These are phyloP conservation scores for Drosophila pegasa DNA, from an alignment of 2,888 invertebrate species.

Conservation along the genomic window DNA sequence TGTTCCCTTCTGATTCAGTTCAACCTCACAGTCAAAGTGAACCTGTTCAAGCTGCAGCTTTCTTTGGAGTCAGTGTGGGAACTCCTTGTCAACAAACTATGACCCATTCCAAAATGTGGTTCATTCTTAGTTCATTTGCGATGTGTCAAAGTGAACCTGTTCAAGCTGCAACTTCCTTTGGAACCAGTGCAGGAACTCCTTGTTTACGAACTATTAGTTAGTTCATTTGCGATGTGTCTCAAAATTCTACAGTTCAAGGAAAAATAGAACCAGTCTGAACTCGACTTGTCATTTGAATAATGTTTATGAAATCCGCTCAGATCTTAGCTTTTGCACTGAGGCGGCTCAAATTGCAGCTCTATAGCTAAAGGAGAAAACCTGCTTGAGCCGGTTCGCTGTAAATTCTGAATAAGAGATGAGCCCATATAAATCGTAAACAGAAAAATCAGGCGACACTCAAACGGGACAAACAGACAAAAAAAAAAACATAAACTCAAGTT, in stretches of 20 bases:
- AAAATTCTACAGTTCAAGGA: background rate
- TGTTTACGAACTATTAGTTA: too few species aligned
- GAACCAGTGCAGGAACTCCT: too few species aligned
- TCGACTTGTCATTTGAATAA: background rate
- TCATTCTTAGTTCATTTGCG: background rate
- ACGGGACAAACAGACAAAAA: background rate
- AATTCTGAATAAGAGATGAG: background rate
- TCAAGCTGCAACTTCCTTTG: too few species aligned
- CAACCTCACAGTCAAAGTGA: too few species aligned
- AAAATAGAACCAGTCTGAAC: background rate
- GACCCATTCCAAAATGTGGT: background rate
- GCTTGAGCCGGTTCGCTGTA: background rate
- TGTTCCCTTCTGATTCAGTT: too few species aligned
- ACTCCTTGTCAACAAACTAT: too few species aligned
- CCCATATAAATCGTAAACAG: constrained; percentile 7
- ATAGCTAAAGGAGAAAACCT: background rate
- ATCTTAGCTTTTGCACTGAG: background rate
- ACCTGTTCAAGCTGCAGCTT: too few species aligned
- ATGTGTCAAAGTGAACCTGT: too few species aligned
- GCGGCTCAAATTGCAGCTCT: background rate
- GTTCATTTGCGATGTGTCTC: background rate
- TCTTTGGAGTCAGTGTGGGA: too few species aligned
- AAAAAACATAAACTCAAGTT: constrained; percentile 29
- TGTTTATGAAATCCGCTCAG: background rate
- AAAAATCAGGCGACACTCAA: constrained; percentile 15